Evolutionary conservation across 2,113 vertebrate species (phyloP).

Genomic region (Illadopsis cleaveri): DNA sequence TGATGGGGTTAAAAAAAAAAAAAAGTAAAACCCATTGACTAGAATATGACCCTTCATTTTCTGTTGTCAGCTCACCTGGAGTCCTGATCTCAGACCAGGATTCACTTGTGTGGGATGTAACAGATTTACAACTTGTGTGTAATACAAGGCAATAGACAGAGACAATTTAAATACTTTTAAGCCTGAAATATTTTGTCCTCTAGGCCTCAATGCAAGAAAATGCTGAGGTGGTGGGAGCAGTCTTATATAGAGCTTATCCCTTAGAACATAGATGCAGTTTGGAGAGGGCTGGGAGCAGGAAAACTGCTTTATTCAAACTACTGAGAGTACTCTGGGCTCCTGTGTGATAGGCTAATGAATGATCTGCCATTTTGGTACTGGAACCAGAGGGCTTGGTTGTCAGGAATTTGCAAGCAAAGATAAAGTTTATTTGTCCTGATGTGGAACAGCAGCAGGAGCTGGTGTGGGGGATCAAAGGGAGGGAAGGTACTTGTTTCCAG

Average conservation of each 20-base stretch:
- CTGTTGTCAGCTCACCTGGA: not conserved
- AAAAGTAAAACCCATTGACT: not conserved
- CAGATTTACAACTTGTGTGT: not conserved
- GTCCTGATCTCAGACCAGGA: not conserved
- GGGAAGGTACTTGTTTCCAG: not conserved
- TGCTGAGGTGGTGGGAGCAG: not conserved
- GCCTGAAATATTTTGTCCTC: not conserved
- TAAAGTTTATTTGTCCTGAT: not conserved
- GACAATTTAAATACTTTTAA: not conserved
- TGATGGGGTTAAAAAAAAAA: not conserved
- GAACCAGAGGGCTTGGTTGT: not conserved
- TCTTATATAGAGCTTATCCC: not conserved
- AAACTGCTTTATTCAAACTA: not conserved
- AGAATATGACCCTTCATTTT: not conserved
- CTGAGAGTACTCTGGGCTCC: not conserved
- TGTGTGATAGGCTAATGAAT: not conserved
- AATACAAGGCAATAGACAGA: not conserved
- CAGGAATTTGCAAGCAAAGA: not conserved
- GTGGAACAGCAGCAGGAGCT: not conserved
- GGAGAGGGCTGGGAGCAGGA: not conserved
- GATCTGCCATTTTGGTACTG: not conserved
- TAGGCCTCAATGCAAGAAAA: not conserved
- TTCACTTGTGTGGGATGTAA: not conserved
- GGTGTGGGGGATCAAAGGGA: not conserved
- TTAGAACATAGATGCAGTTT: not conserved